Conservation (phyloP, 2,113 vertebrate genomes). For the Ibidorhyncha struthersii region DNA sequence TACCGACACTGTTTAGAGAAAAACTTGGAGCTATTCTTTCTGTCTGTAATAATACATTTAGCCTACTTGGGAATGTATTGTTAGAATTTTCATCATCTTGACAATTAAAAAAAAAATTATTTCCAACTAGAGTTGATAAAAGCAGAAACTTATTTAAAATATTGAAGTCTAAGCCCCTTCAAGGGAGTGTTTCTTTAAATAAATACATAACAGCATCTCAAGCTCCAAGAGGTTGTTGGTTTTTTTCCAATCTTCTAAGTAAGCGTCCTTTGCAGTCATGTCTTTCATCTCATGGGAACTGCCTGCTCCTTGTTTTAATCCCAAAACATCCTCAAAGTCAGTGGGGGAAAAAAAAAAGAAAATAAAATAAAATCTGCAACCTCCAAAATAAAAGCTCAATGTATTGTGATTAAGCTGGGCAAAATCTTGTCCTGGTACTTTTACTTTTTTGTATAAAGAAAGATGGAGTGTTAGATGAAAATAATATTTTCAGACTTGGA, state of each 20-base stretch:
- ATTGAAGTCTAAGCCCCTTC: not conserved
- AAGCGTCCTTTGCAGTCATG: constrained; percentile 25
- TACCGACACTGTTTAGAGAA: not conserved
- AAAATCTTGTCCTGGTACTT: not conserved
- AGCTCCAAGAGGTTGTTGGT: not conserved
- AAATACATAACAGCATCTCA: constrained; percentile 8
- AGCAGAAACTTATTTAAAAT: not conserved
- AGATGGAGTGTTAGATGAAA: not conserved
- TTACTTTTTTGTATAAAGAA: not conserved
- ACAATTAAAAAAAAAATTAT: not conserved
- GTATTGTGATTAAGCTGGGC: not conserved
- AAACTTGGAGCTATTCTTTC: not conserved
- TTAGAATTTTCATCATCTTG: not conserved
- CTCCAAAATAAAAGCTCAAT: constrained; percentile 34
- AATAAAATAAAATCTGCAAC: not conserved
- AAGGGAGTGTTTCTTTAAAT: constrained; percentile 20
- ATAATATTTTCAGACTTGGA: not conserved
- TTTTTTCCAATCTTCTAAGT: constrained; percentile 10
- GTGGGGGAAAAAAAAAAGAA: not conserved
- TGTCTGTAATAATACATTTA: not conserved
- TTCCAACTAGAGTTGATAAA: not conserved
- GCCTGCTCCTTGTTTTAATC: constrained; percentile 48
- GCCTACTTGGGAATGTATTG: not conserved
- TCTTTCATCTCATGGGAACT: constrained; percentile 60
- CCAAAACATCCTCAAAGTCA: constrained; percentile 42